These are phyloP conservation scores for Psilanteris sp. DNA, from an alignment of 1,140 invertebrate species.

Conservation along the genomic window DNA sequence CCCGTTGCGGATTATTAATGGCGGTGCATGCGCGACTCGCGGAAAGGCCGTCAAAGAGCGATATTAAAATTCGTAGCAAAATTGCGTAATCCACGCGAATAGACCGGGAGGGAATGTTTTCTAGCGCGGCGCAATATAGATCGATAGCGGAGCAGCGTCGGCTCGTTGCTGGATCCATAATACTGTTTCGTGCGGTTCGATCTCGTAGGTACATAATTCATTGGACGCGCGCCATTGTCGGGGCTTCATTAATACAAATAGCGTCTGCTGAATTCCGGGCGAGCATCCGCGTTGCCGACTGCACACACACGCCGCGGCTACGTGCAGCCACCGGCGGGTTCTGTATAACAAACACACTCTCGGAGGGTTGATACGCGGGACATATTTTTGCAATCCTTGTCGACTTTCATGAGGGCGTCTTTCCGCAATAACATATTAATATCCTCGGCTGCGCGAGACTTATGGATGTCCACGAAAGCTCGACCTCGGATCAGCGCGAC, in stretches of 20 bases:
- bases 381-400: conserved; percentile 79
- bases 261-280: conserved; percentile 79
- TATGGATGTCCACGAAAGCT: conserved; percentile 71
- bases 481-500: conserved; percentile 73
- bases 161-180: conserved; percentile 56
- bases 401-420: conserved; percentile 80
- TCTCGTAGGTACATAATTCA: conserved; percentile 80
- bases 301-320: conserved; percentile 56
- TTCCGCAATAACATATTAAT: conserved; percentile 81
- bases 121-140: conserved; percentile 45
- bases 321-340: conserved; percentile 41
- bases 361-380: conserved; percentile 60
- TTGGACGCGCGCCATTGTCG: conserved; percentile 79
- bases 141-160: conserved; percentile 46
- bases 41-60: too few species aligned
- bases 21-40: too few species aligned
- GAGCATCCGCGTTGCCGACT: conserved; percentile 62
- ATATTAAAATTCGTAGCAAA: too few species aligned
- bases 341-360: conserved; percentile 62
- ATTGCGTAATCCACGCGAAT: too few species aligned
- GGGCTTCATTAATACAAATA: conserved; percentile 81
- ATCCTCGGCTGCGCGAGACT: conserved; percentile 71
- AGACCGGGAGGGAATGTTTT: conserved; percentile 21
- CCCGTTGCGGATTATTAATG: too few species aligned
- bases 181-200: conserved; percentile 75